Percentiles rank a stretch among this genome's conserved stretches.
Conservation (phyloP, 2,797 vertebrate genomes). For the Podarcis lilfordi region DNA sequence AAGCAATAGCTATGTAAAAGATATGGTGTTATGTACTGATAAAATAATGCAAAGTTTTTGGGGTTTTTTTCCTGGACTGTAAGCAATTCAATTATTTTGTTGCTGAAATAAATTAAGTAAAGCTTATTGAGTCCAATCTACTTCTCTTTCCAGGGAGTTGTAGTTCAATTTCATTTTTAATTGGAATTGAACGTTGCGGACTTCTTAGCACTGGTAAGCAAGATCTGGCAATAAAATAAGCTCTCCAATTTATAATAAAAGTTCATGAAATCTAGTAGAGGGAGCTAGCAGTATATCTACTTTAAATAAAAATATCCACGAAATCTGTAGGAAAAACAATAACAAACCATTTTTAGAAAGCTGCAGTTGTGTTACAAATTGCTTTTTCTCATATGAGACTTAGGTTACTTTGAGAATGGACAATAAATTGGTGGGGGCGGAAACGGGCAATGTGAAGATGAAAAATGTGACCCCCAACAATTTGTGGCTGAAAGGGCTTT, state of each 20-base stretch:
- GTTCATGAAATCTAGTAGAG: conserved; percentile 71
- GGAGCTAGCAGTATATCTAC: conserved; percentile 61
- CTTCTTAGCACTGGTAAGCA: conserved; percentile 76
- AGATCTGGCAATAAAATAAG: conserved; percentile 75
- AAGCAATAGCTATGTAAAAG: conserved; percentile 50
- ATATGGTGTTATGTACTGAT: conserved; percentile 51
- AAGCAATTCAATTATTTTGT: conserved; percentile 79
- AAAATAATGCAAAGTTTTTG: conserved; percentile 61
- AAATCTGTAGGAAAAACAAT: conserved; percentile 50
- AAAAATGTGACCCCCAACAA: conserved; percentile 22
- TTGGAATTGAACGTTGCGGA: conserved; percentile 77
- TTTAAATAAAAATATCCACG: conserved; percentile 73
- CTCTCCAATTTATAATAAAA: conserved; percentile 76
- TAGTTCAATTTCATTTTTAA: conserved; percentile 84
- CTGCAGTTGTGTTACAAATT: conserved; percentile 66
- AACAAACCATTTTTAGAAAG: conserved; percentile 61
- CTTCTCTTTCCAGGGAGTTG: conserved; percentile 77
- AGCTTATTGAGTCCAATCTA: conserved; percentile 77
- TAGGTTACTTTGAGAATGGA: conserved; percentile 53
- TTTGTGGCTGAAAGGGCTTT: not conserved
- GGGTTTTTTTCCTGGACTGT: conserved; percentile 57
- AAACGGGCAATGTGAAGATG: conserved; percentile 17
- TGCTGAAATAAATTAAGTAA: conserved; percentile 81
- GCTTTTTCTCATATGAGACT: conserved; percentile 67
- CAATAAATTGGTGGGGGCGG: conserved; percentile 56